Conservation (phyloP, 2,113 vertebrate species). For the Ochotona curzoniae region DNA sequence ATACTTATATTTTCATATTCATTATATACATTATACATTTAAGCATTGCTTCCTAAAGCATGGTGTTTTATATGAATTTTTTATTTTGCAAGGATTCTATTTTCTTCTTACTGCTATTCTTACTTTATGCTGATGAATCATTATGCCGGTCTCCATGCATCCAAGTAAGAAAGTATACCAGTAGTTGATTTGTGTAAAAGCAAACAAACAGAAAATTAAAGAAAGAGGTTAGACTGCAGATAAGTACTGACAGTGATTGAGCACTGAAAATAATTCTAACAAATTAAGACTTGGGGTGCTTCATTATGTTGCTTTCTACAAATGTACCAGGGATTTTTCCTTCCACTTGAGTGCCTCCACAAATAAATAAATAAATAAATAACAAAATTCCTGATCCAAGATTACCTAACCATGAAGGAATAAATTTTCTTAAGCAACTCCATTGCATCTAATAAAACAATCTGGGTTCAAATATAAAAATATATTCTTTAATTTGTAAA, state of each 20-base stretch:
- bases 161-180: background rate
- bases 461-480: background rate
- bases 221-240: background rate
- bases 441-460: background rate
- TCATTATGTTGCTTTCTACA: slow-evolving; percentile 37
- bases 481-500: slow-evolving; percentile 22
- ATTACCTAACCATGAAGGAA: background rate
- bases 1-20: background rate
- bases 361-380: background rate
- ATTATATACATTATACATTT: background rate
- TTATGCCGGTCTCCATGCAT: background rate
- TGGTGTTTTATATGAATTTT: background rate
- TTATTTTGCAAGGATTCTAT: background rate
- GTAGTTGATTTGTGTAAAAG: slow-evolving; percentile 4
- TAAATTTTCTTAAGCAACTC: background rate
- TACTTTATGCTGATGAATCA: background rate
- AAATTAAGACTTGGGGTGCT: background rate
- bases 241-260: background rate
- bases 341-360: background rate
- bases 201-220: background rate
- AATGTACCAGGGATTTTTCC: background rate
- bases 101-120: background rate
- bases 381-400: background rate
- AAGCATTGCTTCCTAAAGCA: background rate
- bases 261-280: background rate